phyloP scores from a whole-genome alignment of 2,113 vertebrate species.

The Oenanthe melanoleuca region DNA sequence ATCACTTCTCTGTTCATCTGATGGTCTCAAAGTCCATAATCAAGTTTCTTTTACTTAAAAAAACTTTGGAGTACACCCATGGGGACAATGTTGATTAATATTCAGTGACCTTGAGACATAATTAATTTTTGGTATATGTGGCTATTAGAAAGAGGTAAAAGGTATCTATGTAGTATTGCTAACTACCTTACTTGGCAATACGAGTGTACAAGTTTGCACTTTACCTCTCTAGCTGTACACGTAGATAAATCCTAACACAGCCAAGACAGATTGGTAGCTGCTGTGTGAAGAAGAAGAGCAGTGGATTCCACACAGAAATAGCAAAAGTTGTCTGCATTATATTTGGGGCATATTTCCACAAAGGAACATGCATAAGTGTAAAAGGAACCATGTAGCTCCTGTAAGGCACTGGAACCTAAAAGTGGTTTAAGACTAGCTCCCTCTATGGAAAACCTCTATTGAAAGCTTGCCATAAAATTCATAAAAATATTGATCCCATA shows the following conservation, averaged over 20 bases:
- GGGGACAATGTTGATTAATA: neutral
- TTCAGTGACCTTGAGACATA: neutral
- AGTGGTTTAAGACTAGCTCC: neutral
- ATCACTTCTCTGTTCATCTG: neutral
- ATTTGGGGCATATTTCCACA: neutral
- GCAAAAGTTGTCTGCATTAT: neutral
- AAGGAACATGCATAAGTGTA: accelerated
- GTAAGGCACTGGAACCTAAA: neutral
- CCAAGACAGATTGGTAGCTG: neutral
- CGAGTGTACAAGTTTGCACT: neutral
- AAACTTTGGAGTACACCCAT: neutral
- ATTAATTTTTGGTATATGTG: neutral
- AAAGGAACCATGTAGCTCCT: neutral
- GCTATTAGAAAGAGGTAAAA: neutral
- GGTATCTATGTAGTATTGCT: neutral
- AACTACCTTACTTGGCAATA: neutral
- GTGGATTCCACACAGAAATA: neutral
- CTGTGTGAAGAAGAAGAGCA: neutral
- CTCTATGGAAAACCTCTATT: neutral
- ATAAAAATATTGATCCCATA: neutral
- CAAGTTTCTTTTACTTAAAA: neutral
- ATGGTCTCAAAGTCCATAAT: neutral
- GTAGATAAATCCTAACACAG: neutral
- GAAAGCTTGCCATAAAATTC: neutral
- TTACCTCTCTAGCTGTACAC: neutral